Evolutionary conservation across 2,113 vertebrate genomes (phyloP), one percentile per base, ranked within the genome.

Genomic region (Pelvicachromis taeniatus): DNA sequence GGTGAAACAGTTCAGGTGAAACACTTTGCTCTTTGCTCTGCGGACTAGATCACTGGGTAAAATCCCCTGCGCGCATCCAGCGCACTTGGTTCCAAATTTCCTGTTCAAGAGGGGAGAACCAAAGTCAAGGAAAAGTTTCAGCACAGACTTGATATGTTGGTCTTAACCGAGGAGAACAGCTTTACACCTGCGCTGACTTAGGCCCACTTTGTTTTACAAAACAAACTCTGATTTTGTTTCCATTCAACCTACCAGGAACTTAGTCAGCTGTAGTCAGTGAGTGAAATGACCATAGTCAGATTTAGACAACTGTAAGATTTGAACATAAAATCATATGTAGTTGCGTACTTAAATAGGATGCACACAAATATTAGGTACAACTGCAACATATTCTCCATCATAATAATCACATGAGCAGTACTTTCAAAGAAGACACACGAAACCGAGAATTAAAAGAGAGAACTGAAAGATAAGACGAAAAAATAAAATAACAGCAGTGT

Each of bases 1-100:
- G 84, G 98, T 99, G 94, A 99, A 99, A 94, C 99, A 99, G 97
- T 97, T 99, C 89, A 99, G 97, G 96, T 99, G 99, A 94, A 99
- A 99, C 91, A 99, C 98, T 97, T 98, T 98, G 96, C 97, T 98
- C 87, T 97, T 95, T 55, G 99, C 99, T 92, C 97, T 97, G 92
- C 99, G 96, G 85, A 99, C 99, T 88, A 99, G 96, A 94, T 99
- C 99, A 78, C 97, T 99, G 80, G 99, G 99, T 84, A 98, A 97
- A 96, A 99, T 99, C 84, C 98, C 98, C 94, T 99, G 97, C 5
- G 97, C 95, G 75, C 99, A 99, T 40, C 98, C 98, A 7, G 97
- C 97, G 78, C 99, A 99, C 95, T 99, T 99, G 93, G 99, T 99
- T 92, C 98, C 99, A 84, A 99, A 99, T 90, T 97, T 97, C 96